Percentiles rank a stretch among this genome's conserved stretches.
These are phyloP conservation scores for Melanaphis sacchari DNA, from an alignment of 1,140 invertebrate genomes.

Conservation along the genomic window DNA sequence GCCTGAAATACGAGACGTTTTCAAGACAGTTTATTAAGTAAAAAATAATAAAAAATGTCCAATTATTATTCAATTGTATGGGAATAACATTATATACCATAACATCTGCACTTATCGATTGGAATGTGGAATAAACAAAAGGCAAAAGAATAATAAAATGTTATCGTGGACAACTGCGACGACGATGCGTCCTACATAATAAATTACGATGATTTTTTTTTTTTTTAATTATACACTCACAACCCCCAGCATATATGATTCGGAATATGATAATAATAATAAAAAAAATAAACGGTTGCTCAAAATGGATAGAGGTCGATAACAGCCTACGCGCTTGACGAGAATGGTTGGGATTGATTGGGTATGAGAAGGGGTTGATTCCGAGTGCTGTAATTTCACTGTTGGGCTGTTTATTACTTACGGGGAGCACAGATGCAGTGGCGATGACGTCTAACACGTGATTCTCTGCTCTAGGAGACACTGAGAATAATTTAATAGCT, in stretches of 20 bases:
- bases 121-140: background rate
- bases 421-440: background rate
- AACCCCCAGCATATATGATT: background rate
- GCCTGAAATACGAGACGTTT: background rate
- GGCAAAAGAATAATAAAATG: background rate
- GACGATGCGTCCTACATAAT: background rate
- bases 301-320: background rate
- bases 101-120: background rate
- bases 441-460: background rate
- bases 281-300: background rate
- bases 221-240: background rate
- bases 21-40: background rate
- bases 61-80: background rate
- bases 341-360: background rate
- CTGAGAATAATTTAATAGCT: background rate
- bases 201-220: background rate
- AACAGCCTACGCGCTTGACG: background rate
- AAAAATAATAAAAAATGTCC: background rate
- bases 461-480: background rate
- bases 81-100: background rate
- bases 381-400: background rate
- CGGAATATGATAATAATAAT: background rate
- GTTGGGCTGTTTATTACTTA: background rate
- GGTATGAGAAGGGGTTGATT: background rate
- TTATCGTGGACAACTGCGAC: background rate